These are phyloP conservation scores for Anticlea derivata DNA, from an alignment of 2,888 invertebrate genomes.

Conservation along the genomic window DNA sequence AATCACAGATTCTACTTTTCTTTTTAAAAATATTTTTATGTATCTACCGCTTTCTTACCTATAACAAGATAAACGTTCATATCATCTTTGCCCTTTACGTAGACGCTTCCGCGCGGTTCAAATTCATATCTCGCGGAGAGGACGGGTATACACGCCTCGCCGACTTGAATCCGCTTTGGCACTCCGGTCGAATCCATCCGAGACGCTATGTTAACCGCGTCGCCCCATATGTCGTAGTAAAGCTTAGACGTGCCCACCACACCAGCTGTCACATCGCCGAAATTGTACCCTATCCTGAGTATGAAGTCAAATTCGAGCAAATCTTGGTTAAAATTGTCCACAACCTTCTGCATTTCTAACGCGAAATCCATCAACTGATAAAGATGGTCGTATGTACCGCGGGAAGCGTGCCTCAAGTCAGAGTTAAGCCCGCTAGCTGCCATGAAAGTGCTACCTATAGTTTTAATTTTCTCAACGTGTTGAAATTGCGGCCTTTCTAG, in stretches of 20 bases:
- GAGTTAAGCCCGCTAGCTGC: conserved; percentile 98
- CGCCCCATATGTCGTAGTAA: conserved; percentile 99
- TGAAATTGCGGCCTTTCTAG: conserved; percentile 91
- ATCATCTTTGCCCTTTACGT: conserved; percentile 98
- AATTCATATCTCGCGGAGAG: conserved; percentile 91
- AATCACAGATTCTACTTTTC: conserved; percentile 81
- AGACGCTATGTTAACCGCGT: conserved; percentile 98
- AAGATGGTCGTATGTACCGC: conserved; percentile 90
- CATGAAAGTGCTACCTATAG: conserved; percentile 98
- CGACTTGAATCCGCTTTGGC: conserved; percentile 92
- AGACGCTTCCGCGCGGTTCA: conserved; percentile 96
- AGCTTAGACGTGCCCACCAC: conserved; percentile 98
- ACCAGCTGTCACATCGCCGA: conserved; percentile 97
- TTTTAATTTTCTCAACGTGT: conserved; percentile 98
- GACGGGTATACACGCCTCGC: conserved; percentile 88
- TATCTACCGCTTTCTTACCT: conserved; percentile 71
- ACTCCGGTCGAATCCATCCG: conserved; percentile 99
- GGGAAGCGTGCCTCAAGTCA: conserved; percentile 86
- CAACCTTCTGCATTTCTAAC: conserved; percentile 93
- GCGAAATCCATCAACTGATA: conserved; percentile 96
- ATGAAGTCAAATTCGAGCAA: conserved; percentile 95
- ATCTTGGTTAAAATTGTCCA: conserved; percentile 94
- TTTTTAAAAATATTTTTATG: conserved; percentile 43
- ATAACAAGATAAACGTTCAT: conserved; percentile 94
- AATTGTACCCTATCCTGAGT: conserved; percentile 94